phyloP scores from a whole-genome alignment of 2,888 invertebrate species.

The Loripinus fragilis region DNA sequence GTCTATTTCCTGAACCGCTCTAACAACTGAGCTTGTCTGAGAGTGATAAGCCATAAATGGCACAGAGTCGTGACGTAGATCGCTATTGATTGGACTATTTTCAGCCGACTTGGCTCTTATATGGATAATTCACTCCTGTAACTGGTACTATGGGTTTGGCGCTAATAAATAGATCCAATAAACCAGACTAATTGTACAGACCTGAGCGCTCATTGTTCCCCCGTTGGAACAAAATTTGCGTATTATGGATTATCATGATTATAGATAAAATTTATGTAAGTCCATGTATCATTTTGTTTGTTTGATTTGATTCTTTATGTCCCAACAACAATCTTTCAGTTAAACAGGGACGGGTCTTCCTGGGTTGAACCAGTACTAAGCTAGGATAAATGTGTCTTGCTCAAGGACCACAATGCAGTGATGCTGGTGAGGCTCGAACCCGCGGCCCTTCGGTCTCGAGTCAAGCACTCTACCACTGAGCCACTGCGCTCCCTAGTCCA shows the following conservation, averaged over 20 bases:
- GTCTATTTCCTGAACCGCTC: constrained; percentile 12
- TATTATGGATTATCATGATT: not conserved
- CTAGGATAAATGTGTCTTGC: too few relatives aligned
- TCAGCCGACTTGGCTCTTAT: not conserved
- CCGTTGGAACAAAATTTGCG: not conserved
- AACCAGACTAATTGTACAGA: not conserved
- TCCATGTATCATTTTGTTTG: too few relatives aligned
- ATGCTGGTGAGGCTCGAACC: too few relatives aligned
- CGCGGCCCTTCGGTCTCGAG: too few relatives aligned
- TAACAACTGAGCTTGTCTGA: not conserved
- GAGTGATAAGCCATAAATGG: constrained; percentile 11
- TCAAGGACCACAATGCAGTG: too few relatives aligned
- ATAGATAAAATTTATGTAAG: not conserved
- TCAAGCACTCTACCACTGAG: too few relatives aligned
- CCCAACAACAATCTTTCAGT: too few relatives aligned
- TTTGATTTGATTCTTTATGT: too few relatives aligned
- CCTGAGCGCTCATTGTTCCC: not conserved
- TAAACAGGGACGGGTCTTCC: too few relatives aligned
- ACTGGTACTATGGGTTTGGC: constrained; percentile 7
- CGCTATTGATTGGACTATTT: not conserved
- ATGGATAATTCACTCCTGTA: constrained; percentile 3
- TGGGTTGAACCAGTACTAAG: too few relatives aligned
- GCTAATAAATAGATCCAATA: constrained; percentile 15
- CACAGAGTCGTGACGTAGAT: not conserved
- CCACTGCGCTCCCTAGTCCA: too few relatives aligned